Evolutionary conservation across 1,140 invertebrate genomes (phyloP), one percentile per base, ranked within the genome.

Genomic region (Archivesica marissinica): DNA sequence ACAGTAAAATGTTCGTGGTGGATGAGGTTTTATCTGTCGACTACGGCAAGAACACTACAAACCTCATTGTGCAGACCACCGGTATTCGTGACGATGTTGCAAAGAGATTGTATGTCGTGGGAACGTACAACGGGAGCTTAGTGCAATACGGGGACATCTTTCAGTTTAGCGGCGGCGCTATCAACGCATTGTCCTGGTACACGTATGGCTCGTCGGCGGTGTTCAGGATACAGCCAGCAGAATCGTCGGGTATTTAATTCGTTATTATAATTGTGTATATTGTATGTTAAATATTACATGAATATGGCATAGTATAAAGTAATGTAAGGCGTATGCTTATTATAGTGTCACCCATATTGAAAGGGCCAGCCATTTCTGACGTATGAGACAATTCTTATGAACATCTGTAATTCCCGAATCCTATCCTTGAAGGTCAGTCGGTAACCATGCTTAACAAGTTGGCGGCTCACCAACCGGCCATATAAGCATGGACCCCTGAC

Each of bases 181-280:
- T 85, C 17, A 85, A 85, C 30, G 82, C 35, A 6, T 38, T 85
- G 25, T 78, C 80, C 11, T 83, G 68, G 68, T 83, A 75, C 54
- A 59, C 80, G 2, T 52, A 41, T 7, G 54, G 70, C 0, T 33
- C 68, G 25, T 83, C 68, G 20, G 80, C 80, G 20, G 70, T 41
- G 2, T 83, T 77, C 52, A 66, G 74, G 41, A 77, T 77, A n/a
- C 39, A 59, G 17, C 50, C 52, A 33, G 44, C 39, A 13, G 68
- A 61, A 59, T 28, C 0, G 17, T 35, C 17, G 6, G 35, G 59
- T 70, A 76, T 41, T 35, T 35, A 52, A 2, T 59, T 52, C 17
- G 41, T 17, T 44, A 9, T 44, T 44, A 17, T 17, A 17, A n/a
- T n/a, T n/a, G n/a, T n/a, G n/a, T n/a, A n/a, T n/a, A n/a, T n/a